These are phyloP conservation scores for Archaeoteleia sp. DNA, from an alignment of 2,888 invertebrate species.

Conservation along the genomic window DNA sequence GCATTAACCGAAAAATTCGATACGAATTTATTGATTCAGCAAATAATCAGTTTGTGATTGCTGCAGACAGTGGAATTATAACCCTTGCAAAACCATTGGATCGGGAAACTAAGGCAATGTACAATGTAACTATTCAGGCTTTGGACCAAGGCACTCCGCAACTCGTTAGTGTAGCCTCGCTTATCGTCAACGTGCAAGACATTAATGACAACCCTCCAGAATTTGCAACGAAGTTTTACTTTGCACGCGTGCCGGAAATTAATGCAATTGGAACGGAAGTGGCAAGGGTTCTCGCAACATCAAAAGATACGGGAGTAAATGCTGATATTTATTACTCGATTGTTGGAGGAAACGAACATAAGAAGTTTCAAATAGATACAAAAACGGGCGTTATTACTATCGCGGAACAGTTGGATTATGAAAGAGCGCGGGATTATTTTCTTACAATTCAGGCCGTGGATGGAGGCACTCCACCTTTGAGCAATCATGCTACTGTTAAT, in stretches of 20 bases:
- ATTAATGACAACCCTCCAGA: slow-evolving; percentile 98
- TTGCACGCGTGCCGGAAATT: slow-evolving; percentile 85
- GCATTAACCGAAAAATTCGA: slow-evolving; percentile 86
- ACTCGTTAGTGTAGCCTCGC: slow-evolving; percentile 80
- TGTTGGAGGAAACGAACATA: slow-evolving; percentile 91
- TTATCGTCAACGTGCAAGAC: slow-evolving; percentile 90
- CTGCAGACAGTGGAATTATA: slow-evolving; percentile 88
- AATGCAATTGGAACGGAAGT: slow-evolving; percentile 87
- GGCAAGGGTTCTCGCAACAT: slow-evolving; percentile 90
- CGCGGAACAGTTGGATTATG: slow-evolving; percentile 89
- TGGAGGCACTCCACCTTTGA: slow-evolving; percentile 91
- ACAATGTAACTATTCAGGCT: slow-evolving; percentile 89
- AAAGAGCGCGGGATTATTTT: slow-evolving; percentile 89
- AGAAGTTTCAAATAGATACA: slow-evolving; percentile 86
- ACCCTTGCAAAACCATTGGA: slow-evolving; percentile 89
- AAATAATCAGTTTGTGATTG: slow-evolving; percentile 85
- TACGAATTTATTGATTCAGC: slow-evolving; percentile 86
- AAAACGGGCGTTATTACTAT: slow-evolving; percentile 85
- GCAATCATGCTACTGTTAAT: slow-evolving; percentile 90
- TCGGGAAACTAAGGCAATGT: slow-evolving; percentile 89
- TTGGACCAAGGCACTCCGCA: slow-evolving; percentile 88
- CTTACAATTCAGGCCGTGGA: slow-evolving; percentile 93
- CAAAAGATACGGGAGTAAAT: slow-evolving; percentile 93
- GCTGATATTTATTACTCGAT: slow-evolving; percentile 93
- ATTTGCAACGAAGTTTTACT: slow-evolving; percentile 89